Evolutionary conservation across 2,888 invertebrate genomes (phyloP).

Genomic region (Acanthosepion pharaonis): DNA sequence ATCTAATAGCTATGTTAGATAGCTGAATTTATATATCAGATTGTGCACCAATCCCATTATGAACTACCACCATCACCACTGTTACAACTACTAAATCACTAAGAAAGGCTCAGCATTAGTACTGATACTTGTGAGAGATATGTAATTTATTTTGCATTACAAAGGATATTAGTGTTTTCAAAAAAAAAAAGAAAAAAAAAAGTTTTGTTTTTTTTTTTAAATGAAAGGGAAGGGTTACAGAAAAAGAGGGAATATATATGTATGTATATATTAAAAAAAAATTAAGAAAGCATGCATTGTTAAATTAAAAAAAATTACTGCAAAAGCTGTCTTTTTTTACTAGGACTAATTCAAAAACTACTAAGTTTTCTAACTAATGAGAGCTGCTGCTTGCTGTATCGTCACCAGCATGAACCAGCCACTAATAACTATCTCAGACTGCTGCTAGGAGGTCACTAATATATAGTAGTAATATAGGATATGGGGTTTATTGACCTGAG

Average conservation of each 20-base stretch:
- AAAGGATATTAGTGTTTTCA: not conserved
- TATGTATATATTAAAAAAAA: not conserved
- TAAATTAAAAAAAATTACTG: constrained; percentile 35
- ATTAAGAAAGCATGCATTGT: constrained; percentile 37
- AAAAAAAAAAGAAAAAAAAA: too few species aligned
- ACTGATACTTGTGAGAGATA: constrained; percentile 2
- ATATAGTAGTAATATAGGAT: constrained; percentile 23
- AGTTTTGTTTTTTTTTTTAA: not conserved
- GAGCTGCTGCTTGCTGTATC: constrained; percentile 35
- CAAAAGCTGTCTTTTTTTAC: constrained; percentile 36
- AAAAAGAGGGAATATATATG: not conserved
- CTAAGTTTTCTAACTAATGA: constrained; percentile 37
- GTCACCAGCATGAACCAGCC: constrained; percentile 35
- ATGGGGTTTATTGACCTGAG: constrained; percentile 33
- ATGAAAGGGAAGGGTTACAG: not conserved
- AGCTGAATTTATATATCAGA: not conserved
- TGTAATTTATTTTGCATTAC: not conserved
- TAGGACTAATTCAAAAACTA: constrained; percentile 5
- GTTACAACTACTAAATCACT: not conserved
- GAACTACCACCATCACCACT: not conserved
- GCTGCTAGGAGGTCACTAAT: constrained; percentile 41
- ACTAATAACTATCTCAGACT: constrained; percentile 38
- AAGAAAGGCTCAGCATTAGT: not conserved
- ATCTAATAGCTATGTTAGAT: not conserved
- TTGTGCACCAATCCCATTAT: not conserved